Evolutionary conservation across 37 sponge, comb jelly and placozoan species (phyloP).

Genomic region (Mnemiopsis leidyi): DNA sequence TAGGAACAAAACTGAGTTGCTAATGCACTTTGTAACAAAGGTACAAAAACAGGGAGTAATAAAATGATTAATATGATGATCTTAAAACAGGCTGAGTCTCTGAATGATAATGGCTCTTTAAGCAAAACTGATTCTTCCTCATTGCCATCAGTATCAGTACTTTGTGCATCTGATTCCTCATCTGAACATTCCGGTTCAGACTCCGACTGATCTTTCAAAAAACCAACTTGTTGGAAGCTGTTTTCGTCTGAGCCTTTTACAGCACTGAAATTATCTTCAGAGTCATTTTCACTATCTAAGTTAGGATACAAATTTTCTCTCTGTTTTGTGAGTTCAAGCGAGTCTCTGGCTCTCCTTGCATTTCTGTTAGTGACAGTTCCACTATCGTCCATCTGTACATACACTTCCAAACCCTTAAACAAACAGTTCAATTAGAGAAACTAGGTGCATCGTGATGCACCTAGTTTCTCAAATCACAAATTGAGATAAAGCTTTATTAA

Average conservation of each 20-base stretch:
- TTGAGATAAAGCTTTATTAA: too few species aligned
- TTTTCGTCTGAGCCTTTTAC: neutral
- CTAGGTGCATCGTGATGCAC: too few species aligned
- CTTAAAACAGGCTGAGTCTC: neutral
- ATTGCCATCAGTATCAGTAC: neutral
- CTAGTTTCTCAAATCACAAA: too few species aligned
- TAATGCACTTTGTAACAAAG: neutral
- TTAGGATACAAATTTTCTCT: neutral
- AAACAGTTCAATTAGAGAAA: too few species aligned
- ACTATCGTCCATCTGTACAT: neutral
- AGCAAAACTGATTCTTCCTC: neutral
- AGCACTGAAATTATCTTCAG: neutral
- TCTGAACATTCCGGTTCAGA: neutral
- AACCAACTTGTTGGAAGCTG: neutral
- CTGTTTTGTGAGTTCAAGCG: neutral
- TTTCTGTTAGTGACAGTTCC: neutral
- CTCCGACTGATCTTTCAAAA: neutral
- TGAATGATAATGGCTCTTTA: neutral
- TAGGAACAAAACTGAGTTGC: neutral
- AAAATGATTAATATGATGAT: neutral
- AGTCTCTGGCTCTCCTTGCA: neutral
- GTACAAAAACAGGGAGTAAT: neutral
- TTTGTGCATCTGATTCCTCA: neutral
- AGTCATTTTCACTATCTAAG: neutral
- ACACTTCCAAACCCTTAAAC: too few species aligned